Evolutionary conservation across 2,113 vertebrate genomes (phyloP).

Genomic region (Macrotus californicus): DNA sequence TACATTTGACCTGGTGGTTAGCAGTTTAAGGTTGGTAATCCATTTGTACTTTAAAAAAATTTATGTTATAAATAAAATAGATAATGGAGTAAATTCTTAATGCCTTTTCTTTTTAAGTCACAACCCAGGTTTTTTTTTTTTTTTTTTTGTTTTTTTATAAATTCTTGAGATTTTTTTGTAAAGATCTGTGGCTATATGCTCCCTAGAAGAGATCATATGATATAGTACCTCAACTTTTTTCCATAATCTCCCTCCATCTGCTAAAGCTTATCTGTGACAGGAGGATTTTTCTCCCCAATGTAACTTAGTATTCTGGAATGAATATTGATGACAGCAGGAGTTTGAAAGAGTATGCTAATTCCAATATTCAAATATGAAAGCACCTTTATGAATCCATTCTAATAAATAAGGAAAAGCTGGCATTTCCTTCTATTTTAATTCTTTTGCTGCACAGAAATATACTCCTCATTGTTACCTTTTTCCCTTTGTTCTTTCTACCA

Average conservation of each 20-base stretch:
- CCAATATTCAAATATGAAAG: not conserved
- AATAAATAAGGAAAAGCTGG: not conserved
- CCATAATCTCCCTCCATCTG: not conserved
- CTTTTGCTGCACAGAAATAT: not conserved
- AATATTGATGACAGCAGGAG: not conserved
- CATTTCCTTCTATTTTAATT: not conserved
- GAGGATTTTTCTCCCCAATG: not conserved
- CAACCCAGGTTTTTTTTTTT: not conserved
- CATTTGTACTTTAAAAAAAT: not conserved
- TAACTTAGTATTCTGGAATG: not conserved
- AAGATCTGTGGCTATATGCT: not conserved
- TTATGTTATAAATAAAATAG: not conserved
- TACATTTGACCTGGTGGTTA: slow-evolving; percentile 93
- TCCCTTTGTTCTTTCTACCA: not conserved
- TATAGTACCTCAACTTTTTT: not conserved
- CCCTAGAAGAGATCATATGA: not conserved
- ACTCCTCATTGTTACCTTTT: not conserved
- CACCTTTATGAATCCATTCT: not conserved
- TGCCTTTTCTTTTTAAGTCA: not conserved
- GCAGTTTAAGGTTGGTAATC: slow-evolving; percentile 89
- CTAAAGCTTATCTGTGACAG: not conserved
- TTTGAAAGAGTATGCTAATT: not conserved
- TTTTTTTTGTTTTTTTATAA: not conserved
- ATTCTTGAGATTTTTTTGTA: not conserved
- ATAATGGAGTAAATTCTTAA: not conserved